Percentiles rank a stretch among this genome's conserved stretches.
These are phyloP conservation scores for Platichthys stellatus DNA, from an alignment of 2,113 vertebrate species.

Conservation along the genomic window DNA sequence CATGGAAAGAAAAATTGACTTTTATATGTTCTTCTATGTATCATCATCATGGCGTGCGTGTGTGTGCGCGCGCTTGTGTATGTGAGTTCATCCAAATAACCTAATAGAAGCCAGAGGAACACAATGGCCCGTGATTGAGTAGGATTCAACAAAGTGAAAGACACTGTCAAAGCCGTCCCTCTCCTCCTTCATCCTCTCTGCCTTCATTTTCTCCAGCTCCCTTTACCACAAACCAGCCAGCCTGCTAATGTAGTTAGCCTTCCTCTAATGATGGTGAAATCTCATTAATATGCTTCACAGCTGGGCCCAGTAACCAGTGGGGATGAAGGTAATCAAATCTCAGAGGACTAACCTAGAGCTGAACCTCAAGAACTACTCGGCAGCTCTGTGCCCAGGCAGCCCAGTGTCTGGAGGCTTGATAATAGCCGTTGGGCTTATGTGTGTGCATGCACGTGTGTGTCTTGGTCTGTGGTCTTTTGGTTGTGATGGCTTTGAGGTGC, in stretches of 20 bases:
- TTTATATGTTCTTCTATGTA: conserved; percentile 42
- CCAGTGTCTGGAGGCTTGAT: conserved; percentile 62
- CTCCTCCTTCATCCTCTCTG: conserved; percentile 20
- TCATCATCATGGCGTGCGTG: conserved; percentile 50
- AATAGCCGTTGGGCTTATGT: conserved; percentile 62
- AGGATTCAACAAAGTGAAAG: conserved; percentile 66
- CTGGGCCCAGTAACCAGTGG: conserved; percentile 77
- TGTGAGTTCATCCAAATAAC: conserved; percentile 56
- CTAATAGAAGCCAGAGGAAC: conserved; percentile 61
- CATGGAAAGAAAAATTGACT: conserved; percentile 60
- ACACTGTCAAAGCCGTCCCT: conserved; percentile 44
- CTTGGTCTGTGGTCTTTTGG: conserved; percentile 39
- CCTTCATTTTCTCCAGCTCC: conserved; percentile 56
- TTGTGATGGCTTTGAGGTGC: conserved; percentile 70
- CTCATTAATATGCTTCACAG: conserved; percentile 84
- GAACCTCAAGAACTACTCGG: conserved; percentile 72
- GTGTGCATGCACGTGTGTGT: conserved; percentile 40
- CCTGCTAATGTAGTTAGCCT: conserved; percentile 77
- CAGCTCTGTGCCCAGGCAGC: conserved; percentile 49
- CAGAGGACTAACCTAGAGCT: conserved; percentile 77
- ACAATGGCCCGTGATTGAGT: conserved; percentile 52
- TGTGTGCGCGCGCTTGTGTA: conserved; percentile 22
- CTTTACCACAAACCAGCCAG: conserved; percentile 64
- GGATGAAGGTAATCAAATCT: conserved; percentile 81
- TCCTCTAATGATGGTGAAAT: conserved; percentile 80